Percentiles rank a stretch among this genome's conserved stretches.
These are phyloP conservation scores for Colius striatus DNA, from an alignment of 2,113 vertebrate genomes.

Conservation along the genomic window DNA sequence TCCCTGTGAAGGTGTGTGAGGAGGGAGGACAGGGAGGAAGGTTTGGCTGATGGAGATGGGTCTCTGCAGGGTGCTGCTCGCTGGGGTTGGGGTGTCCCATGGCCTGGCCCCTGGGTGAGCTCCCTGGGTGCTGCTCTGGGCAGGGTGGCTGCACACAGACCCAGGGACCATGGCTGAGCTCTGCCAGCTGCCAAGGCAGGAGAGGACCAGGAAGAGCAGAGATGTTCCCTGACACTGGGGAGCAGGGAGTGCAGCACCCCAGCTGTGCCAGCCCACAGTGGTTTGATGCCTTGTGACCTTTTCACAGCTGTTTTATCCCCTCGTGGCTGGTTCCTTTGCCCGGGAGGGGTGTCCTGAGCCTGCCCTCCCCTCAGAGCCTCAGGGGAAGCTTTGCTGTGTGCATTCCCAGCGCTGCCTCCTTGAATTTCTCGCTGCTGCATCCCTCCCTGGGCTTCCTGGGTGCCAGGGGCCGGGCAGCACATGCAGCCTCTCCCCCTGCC, in stretches of 20 bases:
- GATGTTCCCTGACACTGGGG: rapidly evolving
- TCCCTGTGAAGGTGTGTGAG: neutral
- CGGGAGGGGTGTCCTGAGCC: neutral
- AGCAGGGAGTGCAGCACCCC: neutral
- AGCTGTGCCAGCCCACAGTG: neutral
- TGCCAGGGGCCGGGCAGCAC: too few relatives aligned
- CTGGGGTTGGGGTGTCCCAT: neutral
- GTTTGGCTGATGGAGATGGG: rapidly evolving
- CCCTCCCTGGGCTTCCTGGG: neutral
- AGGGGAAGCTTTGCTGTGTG: rapidly evolving
- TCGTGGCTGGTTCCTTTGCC: neutral
- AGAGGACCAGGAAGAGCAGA: neutral
- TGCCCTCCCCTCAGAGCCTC: neutral
- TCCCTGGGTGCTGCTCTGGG: neutral
- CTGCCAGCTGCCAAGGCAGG: neutral
- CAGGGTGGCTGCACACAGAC: neutral
- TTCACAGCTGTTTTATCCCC: neutral
- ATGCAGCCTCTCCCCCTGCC: neutral
- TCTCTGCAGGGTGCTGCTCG: rapidly evolving
- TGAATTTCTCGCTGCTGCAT: neutral
- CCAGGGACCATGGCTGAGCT: rapidly evolving
- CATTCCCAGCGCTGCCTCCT: neutral
- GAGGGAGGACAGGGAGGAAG: neutral
- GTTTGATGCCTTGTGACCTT: neutral
- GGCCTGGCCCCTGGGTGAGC: neutral